Percentiles rank a stretch among this genome's conserved stretches.
These are phyloP conservation scores for Peromyscus maniculatus DNA, from an alignment of 2,113 vertebrate species.

Conservation along the genomic window DNA sequence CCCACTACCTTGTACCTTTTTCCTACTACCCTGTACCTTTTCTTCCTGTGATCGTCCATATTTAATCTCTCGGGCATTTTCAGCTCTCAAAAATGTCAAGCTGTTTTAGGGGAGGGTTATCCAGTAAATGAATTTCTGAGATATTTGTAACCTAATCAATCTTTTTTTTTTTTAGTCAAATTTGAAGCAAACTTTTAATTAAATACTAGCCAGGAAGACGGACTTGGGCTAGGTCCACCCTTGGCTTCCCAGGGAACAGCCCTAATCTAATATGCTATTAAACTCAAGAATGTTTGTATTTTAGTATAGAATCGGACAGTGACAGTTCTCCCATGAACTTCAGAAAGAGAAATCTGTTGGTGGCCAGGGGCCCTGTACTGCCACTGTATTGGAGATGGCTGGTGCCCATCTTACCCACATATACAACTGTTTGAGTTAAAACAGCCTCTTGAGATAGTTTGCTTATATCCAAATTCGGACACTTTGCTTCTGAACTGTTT, in stretches of 20 bases:
- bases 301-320: background rate
- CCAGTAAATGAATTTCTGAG: slow-evolving; percentile 26
- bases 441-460: background rate
- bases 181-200: background rate
- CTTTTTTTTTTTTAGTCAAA: background rate
- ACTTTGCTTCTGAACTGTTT: slow-evolving; percentile 52
- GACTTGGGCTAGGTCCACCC: background rate
- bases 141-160: background rate
- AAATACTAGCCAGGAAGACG: background rate
- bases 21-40: background rate
- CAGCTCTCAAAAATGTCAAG: background rate
- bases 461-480: slow-evolving; percentile 11
- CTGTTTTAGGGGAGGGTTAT: slow-evolving; percentile 32
- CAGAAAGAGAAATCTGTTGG: background rate
- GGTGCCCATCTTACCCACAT: background rate
- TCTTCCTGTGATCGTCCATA: background rate
- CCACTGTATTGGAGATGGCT: background rate
- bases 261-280: background rate
- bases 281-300: slow-evolving; percentile 14
- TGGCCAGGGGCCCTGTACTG: background rate
- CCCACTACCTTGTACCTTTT: background rate
- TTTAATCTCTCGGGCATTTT: slow-evolving; percentile 12
- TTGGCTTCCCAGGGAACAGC: too few species aligned
- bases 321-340: slow-evolving; percentile 36
- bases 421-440: slow-evolving; percentile 18